These are phyloP conservation scores for Cybosia mesomella DNA, from an alignment of 2,888 invertebrate species.

Conservation along the genomic window DNA sequence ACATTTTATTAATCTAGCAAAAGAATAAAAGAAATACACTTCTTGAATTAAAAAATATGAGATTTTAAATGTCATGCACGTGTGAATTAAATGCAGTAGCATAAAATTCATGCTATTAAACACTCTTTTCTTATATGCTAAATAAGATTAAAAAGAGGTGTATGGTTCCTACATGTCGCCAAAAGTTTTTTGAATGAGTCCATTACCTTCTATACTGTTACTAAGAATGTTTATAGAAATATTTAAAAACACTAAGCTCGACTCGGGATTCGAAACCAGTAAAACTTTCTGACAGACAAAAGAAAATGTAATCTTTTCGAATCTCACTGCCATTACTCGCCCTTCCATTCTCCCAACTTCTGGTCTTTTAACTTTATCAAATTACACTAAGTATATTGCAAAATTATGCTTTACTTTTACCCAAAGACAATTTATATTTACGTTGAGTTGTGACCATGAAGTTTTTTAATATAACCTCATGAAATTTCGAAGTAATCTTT, in stretches of 20 bases:
- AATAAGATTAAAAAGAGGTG: too few species aligned
- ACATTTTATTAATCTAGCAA: too few species aligned
- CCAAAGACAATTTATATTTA: conserved; percentile 1
- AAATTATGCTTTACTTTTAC: conserved; percentile 3
- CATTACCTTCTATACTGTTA: not conserved
- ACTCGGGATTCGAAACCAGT: not conserved
- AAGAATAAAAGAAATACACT: too few species aligned
- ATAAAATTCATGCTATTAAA: too few species aligned
- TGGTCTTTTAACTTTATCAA: conserved; percentile 7
- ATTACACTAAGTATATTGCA: conserved; percentile 3
- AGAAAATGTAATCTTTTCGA: not conserved
- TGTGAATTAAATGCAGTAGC: too few species aligned
- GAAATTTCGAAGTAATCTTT: not conserved
- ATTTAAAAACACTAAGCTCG: not conserved
- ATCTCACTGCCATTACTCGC: not conserved
- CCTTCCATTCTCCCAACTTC: not conserved
- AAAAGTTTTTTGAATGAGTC: not conserved
- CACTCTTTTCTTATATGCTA: too few species aligned
- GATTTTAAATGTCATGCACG: too few species aligned
- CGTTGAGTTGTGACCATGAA: not conserved
- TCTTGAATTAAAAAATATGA: too few species aligned
- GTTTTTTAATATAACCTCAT: not conserved
- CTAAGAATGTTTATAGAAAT: not conserved
- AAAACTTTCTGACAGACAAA: not conserved
- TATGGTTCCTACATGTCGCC: too few species aligned